A percentile compares a stretch with the other conserved stretches of the same genome.
Conservation (phyloP, 1,140 invertebrate species). For the Mizuhopecten yessoensis region DNA sequence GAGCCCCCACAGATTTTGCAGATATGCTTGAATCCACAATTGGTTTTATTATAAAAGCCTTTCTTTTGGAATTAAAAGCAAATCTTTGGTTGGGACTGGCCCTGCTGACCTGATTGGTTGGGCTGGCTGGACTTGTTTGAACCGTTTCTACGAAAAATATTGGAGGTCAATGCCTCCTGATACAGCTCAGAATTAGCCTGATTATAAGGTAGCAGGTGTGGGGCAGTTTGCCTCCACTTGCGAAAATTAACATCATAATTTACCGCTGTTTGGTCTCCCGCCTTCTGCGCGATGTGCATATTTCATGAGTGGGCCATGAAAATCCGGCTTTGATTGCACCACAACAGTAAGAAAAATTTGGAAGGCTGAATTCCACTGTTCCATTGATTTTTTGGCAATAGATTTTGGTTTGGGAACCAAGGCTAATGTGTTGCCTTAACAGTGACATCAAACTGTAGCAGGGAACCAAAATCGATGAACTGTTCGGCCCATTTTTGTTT, state of each 20-base stretch:
- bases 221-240: no score
- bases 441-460: no score
- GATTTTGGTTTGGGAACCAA: background rate
- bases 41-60: background rate
- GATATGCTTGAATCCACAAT: background rate
- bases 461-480: no score
- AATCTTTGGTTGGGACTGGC: background rate
- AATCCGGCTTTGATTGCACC: no score
- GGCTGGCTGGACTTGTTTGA: no score
- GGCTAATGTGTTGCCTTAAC: background rate
- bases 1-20: background rate
- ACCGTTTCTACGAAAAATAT: background rate
- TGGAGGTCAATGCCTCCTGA: background rate
- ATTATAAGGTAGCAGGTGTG: background rate
- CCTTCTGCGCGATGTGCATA: constrained; percentile 29
- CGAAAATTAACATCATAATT: no score
- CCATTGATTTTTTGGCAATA: background rate
- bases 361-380: no score
- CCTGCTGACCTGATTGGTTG: background rate
- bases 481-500: no score
- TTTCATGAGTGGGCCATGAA: constrained; percentile 26
- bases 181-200: background rate
- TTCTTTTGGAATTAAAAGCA: no score
- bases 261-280: background rate
- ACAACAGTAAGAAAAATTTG: no score